phyloP scores from a whole-genome alignment of 2,113 vertebrate species.

The Phaethornis superciliosus region DNA sequence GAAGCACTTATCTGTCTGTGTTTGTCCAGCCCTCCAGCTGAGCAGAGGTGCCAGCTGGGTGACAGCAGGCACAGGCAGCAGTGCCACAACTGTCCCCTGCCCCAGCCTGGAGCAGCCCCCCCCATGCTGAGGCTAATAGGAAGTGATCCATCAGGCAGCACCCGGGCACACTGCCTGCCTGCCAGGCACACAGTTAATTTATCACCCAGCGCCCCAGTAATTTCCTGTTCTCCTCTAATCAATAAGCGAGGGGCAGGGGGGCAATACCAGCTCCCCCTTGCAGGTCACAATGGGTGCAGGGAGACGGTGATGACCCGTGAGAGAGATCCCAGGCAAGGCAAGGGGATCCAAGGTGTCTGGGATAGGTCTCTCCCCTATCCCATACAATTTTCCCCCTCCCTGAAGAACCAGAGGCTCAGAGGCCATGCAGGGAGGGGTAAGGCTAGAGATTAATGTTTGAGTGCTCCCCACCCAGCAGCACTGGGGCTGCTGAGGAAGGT shows the following conservation, averaged over 20 bases:
- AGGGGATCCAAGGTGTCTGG: not conserved
- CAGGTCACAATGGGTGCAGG: not conserved
- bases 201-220: conserved; percentile 31
- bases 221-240: conserved; percentile 54
- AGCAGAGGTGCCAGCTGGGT: not conserved
- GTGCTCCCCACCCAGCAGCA: not conserved
- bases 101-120: not conserved
- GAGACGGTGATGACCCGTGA: not conserved
- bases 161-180: not conserved
- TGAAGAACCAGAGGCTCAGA: not conserved
- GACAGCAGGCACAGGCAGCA: not conserved
- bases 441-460: not conserved
- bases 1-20: not conserved
- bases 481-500: not conserved
- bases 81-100: not conserved
- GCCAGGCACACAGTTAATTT: conserved; percentile 50
- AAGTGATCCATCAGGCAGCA: conserved; percentile 61
- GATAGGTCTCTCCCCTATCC: not conserved
- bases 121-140: conserved; percentile 33
- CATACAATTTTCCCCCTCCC: not conserved
- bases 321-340: not conserved
- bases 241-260: not conserved
- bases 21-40: not conserved
- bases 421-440: accelerated
- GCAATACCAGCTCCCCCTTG: not conserved